Conservation (phyloP, 1,140 invertebrate genomes). For the Ceratina japonica region DNA sequence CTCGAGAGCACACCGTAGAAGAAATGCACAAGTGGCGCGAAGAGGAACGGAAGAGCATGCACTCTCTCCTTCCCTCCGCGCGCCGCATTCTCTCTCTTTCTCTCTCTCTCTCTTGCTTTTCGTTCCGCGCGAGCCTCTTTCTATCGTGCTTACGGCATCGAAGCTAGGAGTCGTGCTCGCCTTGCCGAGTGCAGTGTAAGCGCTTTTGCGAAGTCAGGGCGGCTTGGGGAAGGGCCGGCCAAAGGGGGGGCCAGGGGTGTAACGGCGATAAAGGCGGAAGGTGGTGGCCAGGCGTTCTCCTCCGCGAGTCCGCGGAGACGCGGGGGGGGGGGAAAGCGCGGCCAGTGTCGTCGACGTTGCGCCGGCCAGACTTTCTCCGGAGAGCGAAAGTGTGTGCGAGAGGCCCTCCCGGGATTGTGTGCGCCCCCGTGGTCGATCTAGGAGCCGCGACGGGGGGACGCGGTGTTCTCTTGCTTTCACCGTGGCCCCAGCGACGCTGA, state of each 20-base stretch:
- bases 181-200: conserved; percentile 46
- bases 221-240: background rate
- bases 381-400: conserved; percentile 74
- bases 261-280: background rate
- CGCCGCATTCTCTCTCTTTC: background rate
- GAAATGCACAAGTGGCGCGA: conserved; percentile 62
- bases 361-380: conserved; percentile 73
- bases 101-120: background rate
- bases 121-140: background rate
- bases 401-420: conserved; percentile 62
- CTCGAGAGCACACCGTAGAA: conserved; percentile 68
- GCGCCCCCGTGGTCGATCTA: conserved; percentile 45
- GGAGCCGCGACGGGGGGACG: conserved; percentile 23
- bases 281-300: background rate
- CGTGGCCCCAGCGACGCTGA: conserved; percentile 52
- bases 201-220: conserved; percentile 51
- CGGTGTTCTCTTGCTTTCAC: conserved; percentile 56
- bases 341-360: conserved; percentile 3
- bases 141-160: conserved; percentile 26
- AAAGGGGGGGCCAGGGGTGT: background rate
- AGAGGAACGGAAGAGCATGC: conserved; percentile 12
- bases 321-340: conserved; percentile 36
- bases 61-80: conserved; percentile 22
- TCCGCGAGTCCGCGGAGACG: conserved; percentile 5
- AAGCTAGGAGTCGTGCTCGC: conserved; percentile 33